Evolutionary conservation across 2,888 invertebrate genomes (phyloP).

Genomic region (Proisotoma minuta): DNA sequence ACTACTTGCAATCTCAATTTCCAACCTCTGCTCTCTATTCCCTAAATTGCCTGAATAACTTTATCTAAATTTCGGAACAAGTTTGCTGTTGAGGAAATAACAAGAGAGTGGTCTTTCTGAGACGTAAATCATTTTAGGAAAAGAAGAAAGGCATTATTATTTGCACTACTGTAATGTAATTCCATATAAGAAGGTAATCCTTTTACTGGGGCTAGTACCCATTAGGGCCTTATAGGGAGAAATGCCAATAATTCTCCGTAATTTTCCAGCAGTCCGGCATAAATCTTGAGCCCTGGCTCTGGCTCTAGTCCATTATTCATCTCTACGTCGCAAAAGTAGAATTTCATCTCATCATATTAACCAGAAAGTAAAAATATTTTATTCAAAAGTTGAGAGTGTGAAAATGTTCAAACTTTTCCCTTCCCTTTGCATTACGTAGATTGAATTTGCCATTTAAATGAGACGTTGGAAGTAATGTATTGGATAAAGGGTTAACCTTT

Average conservation of each 20-base stretch:
- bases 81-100: background rate
- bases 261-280: constrained; percentile 35
- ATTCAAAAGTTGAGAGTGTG: too few relatives aligned
- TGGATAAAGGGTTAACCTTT: background rate
- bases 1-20: background rate
- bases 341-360: too few relatives aligned
- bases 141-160: too few relatives aligned
- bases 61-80: background rate
- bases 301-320: too few relatives aligned
- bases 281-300: too few relatives aligned
- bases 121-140: too few relatives aligned
- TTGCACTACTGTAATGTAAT: too few relatives aligned
- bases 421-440: too few relatives aligned
- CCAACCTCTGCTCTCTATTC: background rate
- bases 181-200: too few relatives aligned
- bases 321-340: too few relatives aligned
- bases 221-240: constrained; percentile 2
- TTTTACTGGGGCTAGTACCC: background rate
- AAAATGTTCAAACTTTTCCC: too few relatives aligned
- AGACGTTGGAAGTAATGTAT: background rate
- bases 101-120: background rate
- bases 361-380: too few relatives aligned
- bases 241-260: constrained; percentile 32
- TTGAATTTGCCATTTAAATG: constrained; percentile 6
- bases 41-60: background rate